Evolutionary conservation across 2,113 vertebrate genomes (phyloP), one percentile per base, ranked within the genome.

Genomic region (Garra rufa): DNA sequence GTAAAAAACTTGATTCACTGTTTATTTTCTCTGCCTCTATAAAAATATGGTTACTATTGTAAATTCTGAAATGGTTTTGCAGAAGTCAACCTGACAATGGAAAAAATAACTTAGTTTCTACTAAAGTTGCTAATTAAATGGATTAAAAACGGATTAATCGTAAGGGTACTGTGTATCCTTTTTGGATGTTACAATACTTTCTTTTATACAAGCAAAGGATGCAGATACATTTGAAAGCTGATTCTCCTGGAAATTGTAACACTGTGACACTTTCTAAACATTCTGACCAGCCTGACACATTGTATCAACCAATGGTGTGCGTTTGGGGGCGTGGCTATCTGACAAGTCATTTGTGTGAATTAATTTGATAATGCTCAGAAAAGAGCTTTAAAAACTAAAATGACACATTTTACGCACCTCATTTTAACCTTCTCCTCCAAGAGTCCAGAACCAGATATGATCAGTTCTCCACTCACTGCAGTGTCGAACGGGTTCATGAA

Each of bases 401-500:
- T 15, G 14, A 48, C 46, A 43, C 43, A 43, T 8, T 63, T 19
- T 24, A 70, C 83, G 57, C 84, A 95, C 94, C 87, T 93, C 50
- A 86, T 92, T 0, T 86, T 6, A 19, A 85, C 0, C 30, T 90
- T 92, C 15, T 84, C 84, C 10, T 81, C 44, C 11, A 46, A 81
- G 30, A 95, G 85, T 3, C 92, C 91, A 9, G 93, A 85, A 1
- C 93, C 94, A 0, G 43, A 61, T 0, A 95, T 78, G 4, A 85
- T 91, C 85, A 95, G 86, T 0, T 88, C 28, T 13, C 94, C 94
- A 2, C 78, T 92, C 73, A 94, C 88, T 4, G 90, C 84, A 11
- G 91, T 43, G 3, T 87, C 88, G 26, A 89, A 94, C 0, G 90
- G 79, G 88, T 94, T 95, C 26, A 70, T 90, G 87, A 95, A 94